Conservation (phyloP, 1,140 invertebrate genomes). For the Magallana gigas region DNA sequence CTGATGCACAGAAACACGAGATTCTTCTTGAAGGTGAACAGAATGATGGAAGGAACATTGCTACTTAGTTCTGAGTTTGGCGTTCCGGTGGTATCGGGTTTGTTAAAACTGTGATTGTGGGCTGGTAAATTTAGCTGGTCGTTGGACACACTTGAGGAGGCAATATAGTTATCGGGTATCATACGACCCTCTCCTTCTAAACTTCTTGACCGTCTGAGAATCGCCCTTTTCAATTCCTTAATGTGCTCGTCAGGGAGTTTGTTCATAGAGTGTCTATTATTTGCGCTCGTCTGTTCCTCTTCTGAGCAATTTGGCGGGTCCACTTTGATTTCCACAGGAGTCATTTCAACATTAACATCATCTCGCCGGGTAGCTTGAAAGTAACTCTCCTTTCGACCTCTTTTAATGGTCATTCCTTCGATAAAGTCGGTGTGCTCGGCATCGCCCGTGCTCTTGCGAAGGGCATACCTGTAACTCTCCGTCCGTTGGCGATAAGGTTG, state of each 20-base stretch:
- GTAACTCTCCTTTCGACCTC: constrained; percentile 74
- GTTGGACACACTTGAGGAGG: not conserved
- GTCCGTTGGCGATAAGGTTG: constrained; percentile 71
- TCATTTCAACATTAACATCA: constrained; percentile 50
- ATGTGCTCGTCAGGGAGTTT: constrained; percentile 56
- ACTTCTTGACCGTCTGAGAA: constrained; percentile 55
- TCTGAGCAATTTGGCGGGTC: constrained; percentile 28
- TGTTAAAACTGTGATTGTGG: not conserved
- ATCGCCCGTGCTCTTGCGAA: constrained; percentile 68
- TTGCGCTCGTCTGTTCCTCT: not conserved
- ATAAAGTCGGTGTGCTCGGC: constrained; percentile 71
- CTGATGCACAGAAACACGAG: constrained; percentile 75
- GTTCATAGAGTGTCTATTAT: constrained; percentile 23
- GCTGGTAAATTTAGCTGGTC: not conserved
- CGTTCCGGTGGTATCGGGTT: constrained; percentile 44
- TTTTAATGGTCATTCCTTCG: constrained; percentile 70
- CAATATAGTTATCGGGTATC: not conserved
- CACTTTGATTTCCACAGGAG: constrained; percentile 42
- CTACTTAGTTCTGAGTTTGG: constrained; percentile 60
- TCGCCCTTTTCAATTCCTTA: constrained; percentile 62
- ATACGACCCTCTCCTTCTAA: constrained; percentile 8
- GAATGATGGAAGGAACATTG: constrained; percentile 57
- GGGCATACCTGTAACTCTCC: constrained; percentile 76
- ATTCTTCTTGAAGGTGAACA: constrained; percentile 75
- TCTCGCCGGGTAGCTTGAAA: constrained; percentile 67